Conservation (phyloP, 2,888 invertebrate genomes). For the Drosophila mimetica region DNA sequence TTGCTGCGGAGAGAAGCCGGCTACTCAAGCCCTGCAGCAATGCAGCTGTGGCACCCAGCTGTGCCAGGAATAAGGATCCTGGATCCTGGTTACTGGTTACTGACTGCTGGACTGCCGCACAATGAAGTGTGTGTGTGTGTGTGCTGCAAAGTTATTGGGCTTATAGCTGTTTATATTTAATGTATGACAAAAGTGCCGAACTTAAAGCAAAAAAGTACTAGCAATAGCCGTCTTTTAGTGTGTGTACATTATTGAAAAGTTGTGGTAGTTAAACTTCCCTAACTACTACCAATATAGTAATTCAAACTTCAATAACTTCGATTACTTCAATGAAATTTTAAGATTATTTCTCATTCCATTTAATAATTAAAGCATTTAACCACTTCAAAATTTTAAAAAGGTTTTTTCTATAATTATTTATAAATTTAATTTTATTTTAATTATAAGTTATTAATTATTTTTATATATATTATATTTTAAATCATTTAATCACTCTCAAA, state of each 20-base stretch:
- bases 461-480: too few relatives aligned
- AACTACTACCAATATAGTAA: not conserved
- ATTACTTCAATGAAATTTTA: not conserved
- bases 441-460: too few relatives aligned
- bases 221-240: not conserved
- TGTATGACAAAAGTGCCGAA: conserved; percentile 46
- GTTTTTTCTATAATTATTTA: too few relatives aligned
- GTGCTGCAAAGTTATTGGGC: conserved; percentile 71
- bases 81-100: not conserved
- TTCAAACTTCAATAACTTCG: conserved; percentile 1
- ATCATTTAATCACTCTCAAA: too few relatives aligned
- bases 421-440: too few relatives aligned
- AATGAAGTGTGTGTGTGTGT: conserved; percentile 52
- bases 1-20: conserved; percentile 56
- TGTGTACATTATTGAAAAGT: conserved; percentile 5
- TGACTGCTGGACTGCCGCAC: conserved; percentile 8
- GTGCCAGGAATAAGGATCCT: conserved; percentile 38
- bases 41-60: conserved; percentile 66
- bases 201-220: conserved; percentile 9
- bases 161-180: conserved; percentile 69
- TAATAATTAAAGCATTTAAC: too few relatives aligned
- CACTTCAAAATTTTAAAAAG: too few relatives aligned
- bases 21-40: conserved; percentile 72
- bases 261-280: not conserved
- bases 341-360: not conserved